Base-by-base conservation (phyloP, 2,797 vertebrate species). In the Margarornis squamiger region DNA sequence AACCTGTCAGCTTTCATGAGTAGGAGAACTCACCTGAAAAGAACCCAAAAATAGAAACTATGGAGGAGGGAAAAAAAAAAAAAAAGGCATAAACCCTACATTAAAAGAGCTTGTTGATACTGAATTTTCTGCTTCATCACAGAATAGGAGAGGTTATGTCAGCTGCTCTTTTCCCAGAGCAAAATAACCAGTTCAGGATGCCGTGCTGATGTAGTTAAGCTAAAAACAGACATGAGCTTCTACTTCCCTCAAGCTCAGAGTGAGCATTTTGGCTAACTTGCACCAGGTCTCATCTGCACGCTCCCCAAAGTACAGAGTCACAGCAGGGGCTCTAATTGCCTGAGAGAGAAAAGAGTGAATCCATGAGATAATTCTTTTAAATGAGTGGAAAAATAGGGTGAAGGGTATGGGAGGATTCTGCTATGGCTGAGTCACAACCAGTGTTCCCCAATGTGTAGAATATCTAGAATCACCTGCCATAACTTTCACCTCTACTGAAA, bases 11-110 rank as follows among this genome's bases (percentile, higher is more conserved):
- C 34, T 39, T 67, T 67, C 58, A 38, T 2, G 63, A 70, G 55
- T 49, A 67, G 87, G 55, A 90, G 67, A 94, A 39, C 22, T 41
- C 67, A 92, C 91, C 90, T 93, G 79, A 75, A 86, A 77, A 70
- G 63, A 84, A 81, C 70, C 32, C 55, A 84, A n/a, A 79, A 55
- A 72, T 23, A 51, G 76, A 88, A 97, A 78, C n/a, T 66, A 57
- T 32, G 89, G 52, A 80, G 91, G 58, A 73, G 14, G 32, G 15
- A 3, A 4, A 26, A 26, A 27, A 27, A 86, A 84, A 27, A 71
- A 67, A 67, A 85, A 57, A 72, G 23, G 32, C 70, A 55, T 38
- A 32, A 77, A 92, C 61, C 26, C 18, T 29, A n/a, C 11, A 54
- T 86, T 63, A n/a, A 45, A 81, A 65, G 7, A 80, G 15, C 73